Evolutionary conservation across 2,888 invertebrate species (phyloP).

Genomic region (Odontomyia ornata): DNA sequence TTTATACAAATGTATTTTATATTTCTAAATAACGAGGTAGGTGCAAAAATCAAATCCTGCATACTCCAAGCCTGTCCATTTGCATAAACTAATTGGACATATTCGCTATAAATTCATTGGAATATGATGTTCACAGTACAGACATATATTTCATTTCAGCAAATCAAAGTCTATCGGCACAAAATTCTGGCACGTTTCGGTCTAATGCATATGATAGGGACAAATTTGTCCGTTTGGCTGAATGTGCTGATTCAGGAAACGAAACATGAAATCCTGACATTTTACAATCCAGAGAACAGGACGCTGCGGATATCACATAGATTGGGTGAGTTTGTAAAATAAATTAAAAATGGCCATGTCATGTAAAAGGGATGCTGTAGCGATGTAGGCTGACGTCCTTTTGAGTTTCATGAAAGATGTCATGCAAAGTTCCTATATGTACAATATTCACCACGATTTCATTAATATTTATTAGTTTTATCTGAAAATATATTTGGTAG

Average conservation of each 20-base stretch:
- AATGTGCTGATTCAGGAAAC: constrained; percentile 94
- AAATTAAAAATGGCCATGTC: too few relatives aligned
- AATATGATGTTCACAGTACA: background rate
- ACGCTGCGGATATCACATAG: constrained; percentile 81
- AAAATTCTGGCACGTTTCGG: constrained; percentile 92
- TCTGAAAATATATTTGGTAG: too few relatives aligned
- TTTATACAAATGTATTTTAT: constrained; percentile 99
- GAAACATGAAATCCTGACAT: constrained; percentile 91
- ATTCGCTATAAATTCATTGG: background rate
- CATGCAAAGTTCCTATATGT: too few relatives aligned
- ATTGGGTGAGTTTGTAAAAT: constrained; percentile 68
- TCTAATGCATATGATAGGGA: constrained; percentile 98
- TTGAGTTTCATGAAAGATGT: too few relatives aligned
- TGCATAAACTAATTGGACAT: background rate
- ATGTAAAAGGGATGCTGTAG: too few relatives aligned
- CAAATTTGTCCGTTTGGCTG: constrained; percentile 96
- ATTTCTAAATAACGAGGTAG: constrained; percentile 94
- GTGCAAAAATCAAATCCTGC: constrained; percentile 48
- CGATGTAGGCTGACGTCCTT: too few relatives aligned
- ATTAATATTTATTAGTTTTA: too few relatives aligned
- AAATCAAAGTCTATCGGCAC: constrained; percentile 91
- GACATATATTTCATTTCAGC: constrained; percentile 65
- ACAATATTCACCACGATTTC: too few relatives aligned
- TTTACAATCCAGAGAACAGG: constrained; percentile 89
- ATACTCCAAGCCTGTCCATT: background rate